Evolutionary conservation across 2,113 vertebrate genomes (phyloP), one percentile per base, ranked within the genome.

Genomic region (Isichthys henryi): DNA sequence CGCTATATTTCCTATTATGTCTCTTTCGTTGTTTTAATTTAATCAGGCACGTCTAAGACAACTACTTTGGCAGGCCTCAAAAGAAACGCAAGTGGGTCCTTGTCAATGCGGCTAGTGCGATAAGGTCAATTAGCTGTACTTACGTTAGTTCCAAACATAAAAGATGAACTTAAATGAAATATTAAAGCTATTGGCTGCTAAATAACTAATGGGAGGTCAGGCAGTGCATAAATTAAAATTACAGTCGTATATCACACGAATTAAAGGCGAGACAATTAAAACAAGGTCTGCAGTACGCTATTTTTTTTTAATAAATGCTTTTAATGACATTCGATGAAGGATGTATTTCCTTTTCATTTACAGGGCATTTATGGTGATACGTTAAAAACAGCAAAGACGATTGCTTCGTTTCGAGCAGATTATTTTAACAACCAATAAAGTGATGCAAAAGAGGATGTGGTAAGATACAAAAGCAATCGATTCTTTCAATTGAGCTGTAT

Each of bases 31-130:
- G 17, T 82, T 52, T 89, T 82, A 82, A 90, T 87, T 53, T 31
- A 21, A 27, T 87, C 89, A 82, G 89, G 89, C 89, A 90, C n/a
- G 1, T 9, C 27, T 8, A 39, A 80, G 85, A 45, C 89, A 80
- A 17, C 89, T 77, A 53, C 66, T 52, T 45, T 88, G 21, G 10
- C 35, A 23, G 62, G 48, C 58, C 84, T 52, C 35, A n/a, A 45
- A 21, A 13, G 17, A 49, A 8, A 66, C 39, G 53, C 82, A 66
- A 58, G 11, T n/a, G 85, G 89, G 89, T 87, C 85, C 89, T 77
- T 87, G 13, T n/a, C 62, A 35, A 89, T 87, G 48, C 62, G 85
- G 66, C 43, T 43, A n/a, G 62, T 86, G 49, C 87, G 89, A 87
- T 90, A 66, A 90, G 48, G 62, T 80, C 85, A 90, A 56, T 77